Percentiles rank a stretch among this genome's conserved stretches.
phyloP scores from a whole-genome alignment of 2,113 vertebrate genomes.

The Sinosuthora webbiana region DNA sequence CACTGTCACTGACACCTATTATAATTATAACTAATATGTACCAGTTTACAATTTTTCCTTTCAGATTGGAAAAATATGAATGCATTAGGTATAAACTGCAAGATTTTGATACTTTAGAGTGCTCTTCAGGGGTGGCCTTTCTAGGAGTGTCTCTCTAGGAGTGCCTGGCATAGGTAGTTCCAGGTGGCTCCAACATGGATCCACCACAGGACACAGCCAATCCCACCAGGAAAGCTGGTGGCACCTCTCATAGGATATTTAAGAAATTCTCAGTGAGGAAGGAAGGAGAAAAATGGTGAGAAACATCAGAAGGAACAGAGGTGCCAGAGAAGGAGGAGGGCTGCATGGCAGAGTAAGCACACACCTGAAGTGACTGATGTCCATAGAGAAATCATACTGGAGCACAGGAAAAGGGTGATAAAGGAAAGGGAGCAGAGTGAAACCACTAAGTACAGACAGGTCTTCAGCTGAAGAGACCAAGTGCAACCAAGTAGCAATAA shows the following conservation, averaged over 20 bases:
- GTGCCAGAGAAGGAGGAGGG: neutral
- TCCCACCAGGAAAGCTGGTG: neutral
- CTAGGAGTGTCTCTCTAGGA: neutral
- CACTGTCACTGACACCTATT: neutral
- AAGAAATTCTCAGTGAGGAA: neutral
- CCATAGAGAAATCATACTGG: neutral
- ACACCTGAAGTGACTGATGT: neutral
- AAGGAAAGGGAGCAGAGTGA: neutral
- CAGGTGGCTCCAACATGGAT: neutral
- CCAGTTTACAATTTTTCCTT: neutral
- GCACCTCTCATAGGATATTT: neutral
- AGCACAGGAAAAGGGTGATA: neutral
- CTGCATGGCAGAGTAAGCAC: neutral
- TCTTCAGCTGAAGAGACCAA: neutral
- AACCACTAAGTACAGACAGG: neutral
- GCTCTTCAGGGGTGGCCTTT: neutral
- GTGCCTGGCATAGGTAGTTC: rapidly evolving
- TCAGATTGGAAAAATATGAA: neutral
- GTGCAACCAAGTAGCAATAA: neutral
- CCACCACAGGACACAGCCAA: neutral
- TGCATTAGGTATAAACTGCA: neutral
- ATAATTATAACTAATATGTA: neutral
- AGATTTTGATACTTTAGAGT: neutral
- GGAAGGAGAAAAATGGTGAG: neutral
- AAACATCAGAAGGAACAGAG: neutral